phyloP scores from a whole-genome alignment of 2,797 vertebrate genomes.

The Mycteria americana region DNA sequence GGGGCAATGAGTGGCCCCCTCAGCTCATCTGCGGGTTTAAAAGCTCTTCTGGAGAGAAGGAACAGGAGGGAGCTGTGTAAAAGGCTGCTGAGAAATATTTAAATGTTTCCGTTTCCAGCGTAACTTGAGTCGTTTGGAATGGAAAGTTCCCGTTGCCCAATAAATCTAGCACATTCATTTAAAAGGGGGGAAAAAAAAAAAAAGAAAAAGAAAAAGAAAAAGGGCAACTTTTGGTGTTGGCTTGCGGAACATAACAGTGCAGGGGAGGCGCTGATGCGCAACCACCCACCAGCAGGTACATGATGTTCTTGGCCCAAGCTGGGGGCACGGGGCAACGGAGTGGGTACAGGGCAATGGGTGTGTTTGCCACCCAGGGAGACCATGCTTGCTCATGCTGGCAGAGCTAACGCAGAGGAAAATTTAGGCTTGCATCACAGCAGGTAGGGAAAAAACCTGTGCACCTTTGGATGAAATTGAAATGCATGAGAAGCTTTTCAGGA shows the following conservation, averaged over 20 bases:
- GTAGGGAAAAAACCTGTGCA: fast-evolving
- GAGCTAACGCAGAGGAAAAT: not conserved
- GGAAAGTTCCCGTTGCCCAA: slow-evolving; percentile 47
- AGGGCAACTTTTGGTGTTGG: not conserved
- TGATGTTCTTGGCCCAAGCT: slow-evolving; percentile 10
- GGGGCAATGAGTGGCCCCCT: not conserved
- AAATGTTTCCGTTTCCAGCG: slow-evolving; percentile 1
- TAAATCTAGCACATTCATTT: slow-evolving; percentile 33
- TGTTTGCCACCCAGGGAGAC: not conserved
- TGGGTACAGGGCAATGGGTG: not conserved
- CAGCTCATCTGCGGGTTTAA: not conserved
- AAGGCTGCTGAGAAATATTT: slow-evolving; percentile 20
- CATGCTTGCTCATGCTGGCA: not conserved
- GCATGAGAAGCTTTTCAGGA: not conserved
- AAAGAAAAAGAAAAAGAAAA: not conserved
- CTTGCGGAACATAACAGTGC: not conserved
- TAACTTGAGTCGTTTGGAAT: slow-evolving; percentile 29
- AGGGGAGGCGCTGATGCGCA: not conserved
- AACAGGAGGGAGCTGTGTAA: not conserved
- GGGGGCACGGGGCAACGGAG: not conserved
- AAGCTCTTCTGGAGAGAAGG: not conserved
- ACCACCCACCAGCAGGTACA: slow-evolving; percentile 33
- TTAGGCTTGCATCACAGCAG: not conserved
- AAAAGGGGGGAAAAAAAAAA: not conserved
- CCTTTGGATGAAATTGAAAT: not conserved